phyloP scores from a whole-genome alignment of 2,888 invertebrate genomes.

The Stenichneumon culpator region DNA sequence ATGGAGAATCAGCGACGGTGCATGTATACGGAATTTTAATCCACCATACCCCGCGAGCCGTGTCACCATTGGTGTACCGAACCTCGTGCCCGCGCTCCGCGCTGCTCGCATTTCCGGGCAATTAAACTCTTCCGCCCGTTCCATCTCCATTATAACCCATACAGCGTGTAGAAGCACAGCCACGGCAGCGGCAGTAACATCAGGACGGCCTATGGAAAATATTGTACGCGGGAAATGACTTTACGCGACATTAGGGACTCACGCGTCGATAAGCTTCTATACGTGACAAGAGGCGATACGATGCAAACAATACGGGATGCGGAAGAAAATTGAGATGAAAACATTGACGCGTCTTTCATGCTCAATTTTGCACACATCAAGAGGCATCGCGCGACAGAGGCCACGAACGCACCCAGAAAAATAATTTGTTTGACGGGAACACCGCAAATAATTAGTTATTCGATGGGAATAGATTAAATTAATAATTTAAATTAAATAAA shows the following conservation, averaged over 20 bases:
- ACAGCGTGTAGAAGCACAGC: conserved; percentile 6
- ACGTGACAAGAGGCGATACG: conserved; percentile 56
- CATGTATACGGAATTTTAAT: conserved; percentile 71
- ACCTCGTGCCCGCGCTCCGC: conserved; percentile 34
- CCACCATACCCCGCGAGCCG: conserved; percentile 67
- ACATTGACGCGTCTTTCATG: background rate
- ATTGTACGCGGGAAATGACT: conserved; percentile 70
- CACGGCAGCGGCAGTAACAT: conserved; percentile 30
- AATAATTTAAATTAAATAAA: no score
- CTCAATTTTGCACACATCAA: background rate
- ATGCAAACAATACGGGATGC: background rate
- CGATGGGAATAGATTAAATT: no score
- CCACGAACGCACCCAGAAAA: no score
- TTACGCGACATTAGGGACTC: conserved; percentile 70
- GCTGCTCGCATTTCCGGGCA: conserved; percentile 71
- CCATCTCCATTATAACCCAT: conserved; percentile 70
- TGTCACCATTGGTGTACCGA: conserved; percentile 63
- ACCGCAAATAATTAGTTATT: no score
- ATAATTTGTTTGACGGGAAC: no score
- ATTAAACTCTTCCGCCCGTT: conserved; percentile 75
- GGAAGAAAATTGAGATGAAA: conserved; percentile 27
- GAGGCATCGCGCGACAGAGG: no score
- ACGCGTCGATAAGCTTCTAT: conserved; percentile 59
- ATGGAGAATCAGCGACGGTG: background rate
- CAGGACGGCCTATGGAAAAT: conserved; percentile 66